Conservation (phyloP, 2,888 invertebrate genomes). For the Drosophila meridiana region DNA sequence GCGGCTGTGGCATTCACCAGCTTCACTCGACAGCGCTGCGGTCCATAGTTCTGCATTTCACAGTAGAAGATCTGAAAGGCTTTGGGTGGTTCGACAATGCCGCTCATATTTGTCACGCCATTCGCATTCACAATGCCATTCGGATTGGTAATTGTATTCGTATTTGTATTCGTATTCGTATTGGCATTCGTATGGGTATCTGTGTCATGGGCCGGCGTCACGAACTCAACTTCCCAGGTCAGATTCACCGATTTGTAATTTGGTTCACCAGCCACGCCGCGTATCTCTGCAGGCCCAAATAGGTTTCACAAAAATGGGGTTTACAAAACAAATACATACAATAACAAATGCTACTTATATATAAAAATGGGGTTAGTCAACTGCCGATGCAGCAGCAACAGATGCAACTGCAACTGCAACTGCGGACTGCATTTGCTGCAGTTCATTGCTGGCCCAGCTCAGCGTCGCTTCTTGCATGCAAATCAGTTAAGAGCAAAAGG, state of each 20-base stretch:
- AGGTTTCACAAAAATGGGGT: constrained; percentile 46
- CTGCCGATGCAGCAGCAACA: constrained; percentile 17
- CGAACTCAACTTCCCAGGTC: constrained; percentile 85
- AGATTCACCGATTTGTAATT: constrained; percentile 85
- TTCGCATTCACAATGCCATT: constrained; percentile 39
- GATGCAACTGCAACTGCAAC: constrained; percentile 22
- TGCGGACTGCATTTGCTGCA: constrained; percentile 45
- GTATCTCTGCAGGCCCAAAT: constrained; percentile 81
- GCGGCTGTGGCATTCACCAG: constrained; percentile 74
- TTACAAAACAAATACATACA: constrained; percentile 44
- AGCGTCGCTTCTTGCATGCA: constrained; percentile 67
- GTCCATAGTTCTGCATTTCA: constrained; percentile 92
- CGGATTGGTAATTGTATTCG: constrained; percentile 19
- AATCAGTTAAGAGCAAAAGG: constrained; percentile 63
- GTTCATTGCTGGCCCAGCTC: constrained; percentile 50
- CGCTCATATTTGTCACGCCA: constrained; percentile 77
- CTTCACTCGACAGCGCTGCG: constrained; percentile 90
- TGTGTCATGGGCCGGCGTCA: constrained; percentile 71
- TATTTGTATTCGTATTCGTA: constrained; percentile 28
- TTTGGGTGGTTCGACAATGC: constrained; percentile 84
- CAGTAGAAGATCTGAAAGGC: constrained; percentile 91
- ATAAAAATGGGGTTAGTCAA: constrained; percentile 58
- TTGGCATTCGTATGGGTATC: constrained; percentile 42
- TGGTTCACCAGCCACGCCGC: constrained; percentile 84
- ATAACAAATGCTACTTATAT: constrained; percentile 17